Evolutionary conservation across 1,140 invertebrate genomes (phyloP).

Genomic region (Caenorhabditis briggsae): DNA sequence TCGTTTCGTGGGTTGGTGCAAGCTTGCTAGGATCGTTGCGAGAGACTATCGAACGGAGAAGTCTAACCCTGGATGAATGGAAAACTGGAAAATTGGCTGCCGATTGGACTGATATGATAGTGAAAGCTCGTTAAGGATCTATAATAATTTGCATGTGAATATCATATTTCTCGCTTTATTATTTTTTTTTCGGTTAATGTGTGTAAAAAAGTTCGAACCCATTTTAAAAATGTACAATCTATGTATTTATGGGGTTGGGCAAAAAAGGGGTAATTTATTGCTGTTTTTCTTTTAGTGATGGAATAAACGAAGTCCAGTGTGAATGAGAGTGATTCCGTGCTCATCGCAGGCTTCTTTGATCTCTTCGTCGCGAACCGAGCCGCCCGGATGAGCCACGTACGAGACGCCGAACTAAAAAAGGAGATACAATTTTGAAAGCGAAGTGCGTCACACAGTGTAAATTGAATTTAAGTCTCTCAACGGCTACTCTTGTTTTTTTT

Average conservation of each 20-base stretch:
- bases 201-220: not conserved
- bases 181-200: not conserved
- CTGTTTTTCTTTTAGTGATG: conserved; percentile 84
- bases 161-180: not conserved
- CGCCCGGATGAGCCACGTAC: conserved; percentile 91
- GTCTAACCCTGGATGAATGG: conserved; percentile 22
- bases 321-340: conserved; percentile 88
- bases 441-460: conserved; percentile 12
- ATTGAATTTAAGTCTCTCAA: conserved; percentile 8
- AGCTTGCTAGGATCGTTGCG: conserved; percentile 31
- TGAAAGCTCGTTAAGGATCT: not conserved
- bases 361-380: conserved; percentile 85
- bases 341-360: conserved; percentile 94
- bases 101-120: conserved; percentile 37
- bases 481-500: not conserved
- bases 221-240: not conserved
- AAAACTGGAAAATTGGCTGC: conserved; percentile 30
- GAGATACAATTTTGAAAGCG: not conserved
- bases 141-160: not conserved
- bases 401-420: conserved; percentile 88
- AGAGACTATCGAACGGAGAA: conserved; percentile 14
- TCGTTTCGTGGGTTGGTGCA: conserved; percentile 28
- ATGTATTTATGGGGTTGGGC: not conserved
- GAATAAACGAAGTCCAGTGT: conserved; percentile 93
- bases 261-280: conserved; percentile 15